These are phyloP conservation scores for Corythornis madagascariensis DNA, from an alignment of 2,113 vertebrate species.

Conservation along the genomic window DNA sequence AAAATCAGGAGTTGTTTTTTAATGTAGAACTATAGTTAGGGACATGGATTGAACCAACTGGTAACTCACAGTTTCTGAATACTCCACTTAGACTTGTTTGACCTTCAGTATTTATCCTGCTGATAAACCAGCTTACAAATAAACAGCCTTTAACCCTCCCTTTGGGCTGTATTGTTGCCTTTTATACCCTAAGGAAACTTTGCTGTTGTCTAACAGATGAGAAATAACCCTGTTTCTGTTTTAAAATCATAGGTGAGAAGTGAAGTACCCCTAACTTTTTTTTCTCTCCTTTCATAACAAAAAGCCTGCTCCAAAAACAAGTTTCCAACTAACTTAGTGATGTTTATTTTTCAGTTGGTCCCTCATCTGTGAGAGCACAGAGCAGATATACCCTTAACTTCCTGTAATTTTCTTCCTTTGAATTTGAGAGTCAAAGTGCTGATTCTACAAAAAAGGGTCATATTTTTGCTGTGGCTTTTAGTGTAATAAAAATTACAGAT, in stretches of 20 bases:
- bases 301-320: background rate
- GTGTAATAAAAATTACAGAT: background rate
- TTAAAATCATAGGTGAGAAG: background rate
- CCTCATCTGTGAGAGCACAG: background rate
- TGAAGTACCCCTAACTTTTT: background rate
- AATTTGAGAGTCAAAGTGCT: background rate
- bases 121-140: background rate
- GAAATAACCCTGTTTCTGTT: background rate
- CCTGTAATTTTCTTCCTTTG: constrained; percentile 14
- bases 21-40: background rate
- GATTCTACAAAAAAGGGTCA: background rate
- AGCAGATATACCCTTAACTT: background rate
- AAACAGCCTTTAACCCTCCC: background rate
- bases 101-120: background rate
- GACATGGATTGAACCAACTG: background rate
- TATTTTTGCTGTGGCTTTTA: background rate
- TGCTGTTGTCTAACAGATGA: background rate
- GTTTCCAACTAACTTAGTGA: background rate
- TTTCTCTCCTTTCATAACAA: background rate
- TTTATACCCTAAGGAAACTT: background rate
- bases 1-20: background rate
- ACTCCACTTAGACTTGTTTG: background rate
- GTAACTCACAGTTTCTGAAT: background rate
- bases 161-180: background rate
- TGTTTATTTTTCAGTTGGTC: background rate